phyloP scores from a whole-genome alignment of 2,888 invertebrate species.

The Thecocarcelia acutangulata region DNA sequence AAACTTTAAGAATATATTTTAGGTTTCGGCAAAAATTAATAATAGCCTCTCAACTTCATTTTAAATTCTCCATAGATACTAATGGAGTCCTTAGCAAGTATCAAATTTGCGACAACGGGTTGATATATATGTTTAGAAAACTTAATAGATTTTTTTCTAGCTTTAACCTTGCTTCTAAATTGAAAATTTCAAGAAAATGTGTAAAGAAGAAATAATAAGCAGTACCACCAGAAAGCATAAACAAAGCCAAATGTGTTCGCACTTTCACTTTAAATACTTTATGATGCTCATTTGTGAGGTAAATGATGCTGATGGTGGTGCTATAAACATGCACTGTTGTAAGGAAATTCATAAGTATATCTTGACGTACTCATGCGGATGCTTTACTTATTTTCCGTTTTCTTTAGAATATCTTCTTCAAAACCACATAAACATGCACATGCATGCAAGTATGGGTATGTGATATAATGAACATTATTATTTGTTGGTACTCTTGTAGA shows the following conservation, averaged over 20 bases:
- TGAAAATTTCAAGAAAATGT: not conserved
- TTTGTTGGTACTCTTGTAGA: too few relatives aligned
- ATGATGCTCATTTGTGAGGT: conserved; percentile 41
- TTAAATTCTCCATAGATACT: too few relatives aligned
- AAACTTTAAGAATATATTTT: too few relatives aligned
- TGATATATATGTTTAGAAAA: too few relatives aligned
- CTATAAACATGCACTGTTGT: not conserved
- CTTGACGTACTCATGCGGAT: not conserved
- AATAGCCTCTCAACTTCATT: too few relatives aligned
- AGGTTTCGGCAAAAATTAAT: too few relatives aligned
- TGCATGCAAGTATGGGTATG: not conserved
- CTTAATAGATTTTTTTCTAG: too few relatives aligned
- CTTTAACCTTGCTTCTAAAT: not conserved
- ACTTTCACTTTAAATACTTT: conserved; percentile 25
- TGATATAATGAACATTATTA: too few relatives aligned
- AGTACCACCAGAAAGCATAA: not conserved
- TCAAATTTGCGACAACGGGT: too few relatives aligned
- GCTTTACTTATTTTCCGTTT: conserved; percentile 5
- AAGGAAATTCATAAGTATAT: conserved; percentile 17
- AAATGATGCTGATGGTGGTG: conserved; percentile 43
- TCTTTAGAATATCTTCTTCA: not conserved
- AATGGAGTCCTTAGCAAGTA: too few relatives aligned
- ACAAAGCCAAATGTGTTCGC: not conserved
- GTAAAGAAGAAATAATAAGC: not conserved
- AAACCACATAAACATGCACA: not conserved